A percentile compares a stretch with the other conserved stretches of the same genome.
Conservation (phyloP, 2,113 vertebrate species). For the Callorhinus ursinus region DNA sequence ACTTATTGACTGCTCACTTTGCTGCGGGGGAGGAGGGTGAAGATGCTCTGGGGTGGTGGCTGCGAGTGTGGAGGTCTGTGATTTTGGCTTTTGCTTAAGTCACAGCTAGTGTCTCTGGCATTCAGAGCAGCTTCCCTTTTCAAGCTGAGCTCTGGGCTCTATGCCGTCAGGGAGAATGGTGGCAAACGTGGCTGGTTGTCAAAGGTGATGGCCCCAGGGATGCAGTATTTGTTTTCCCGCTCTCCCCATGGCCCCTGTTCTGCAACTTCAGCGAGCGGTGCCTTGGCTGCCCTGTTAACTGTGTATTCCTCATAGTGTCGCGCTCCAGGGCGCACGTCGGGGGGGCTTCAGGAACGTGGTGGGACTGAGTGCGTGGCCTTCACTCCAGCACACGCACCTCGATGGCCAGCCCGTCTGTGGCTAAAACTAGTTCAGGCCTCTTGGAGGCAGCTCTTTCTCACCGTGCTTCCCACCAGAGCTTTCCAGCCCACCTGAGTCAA, state of each 20-base stretch:
- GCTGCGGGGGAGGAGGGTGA: background rate
- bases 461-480: background rate
- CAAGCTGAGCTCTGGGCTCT: background rate
- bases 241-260: background rate
- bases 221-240: background rate
- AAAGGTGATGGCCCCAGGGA: rapidly evolving
- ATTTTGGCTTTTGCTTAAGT: too few species aligned
- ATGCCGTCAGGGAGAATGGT: background rate
- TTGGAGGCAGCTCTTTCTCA: too few species aligned
- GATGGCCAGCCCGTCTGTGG: rapidly evolving
- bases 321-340: background rate
- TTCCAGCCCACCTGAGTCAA: background rate
- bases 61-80: rapidly evolving
- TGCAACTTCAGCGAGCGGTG: background rate
- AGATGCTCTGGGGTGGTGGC: background rate
- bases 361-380: background rate
- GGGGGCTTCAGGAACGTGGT: background rate
- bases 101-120: rapidly evolving
- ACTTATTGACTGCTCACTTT: background rate
- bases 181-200: background rate
- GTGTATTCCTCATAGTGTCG: background rate
- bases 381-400: background rate
- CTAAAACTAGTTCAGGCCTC: background rate
- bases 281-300: background rate
- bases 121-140: background rate